phyloP scores from a whole-genome alignment of 2,888 invertebrate species.

The Diploptera punctata region DNA sequence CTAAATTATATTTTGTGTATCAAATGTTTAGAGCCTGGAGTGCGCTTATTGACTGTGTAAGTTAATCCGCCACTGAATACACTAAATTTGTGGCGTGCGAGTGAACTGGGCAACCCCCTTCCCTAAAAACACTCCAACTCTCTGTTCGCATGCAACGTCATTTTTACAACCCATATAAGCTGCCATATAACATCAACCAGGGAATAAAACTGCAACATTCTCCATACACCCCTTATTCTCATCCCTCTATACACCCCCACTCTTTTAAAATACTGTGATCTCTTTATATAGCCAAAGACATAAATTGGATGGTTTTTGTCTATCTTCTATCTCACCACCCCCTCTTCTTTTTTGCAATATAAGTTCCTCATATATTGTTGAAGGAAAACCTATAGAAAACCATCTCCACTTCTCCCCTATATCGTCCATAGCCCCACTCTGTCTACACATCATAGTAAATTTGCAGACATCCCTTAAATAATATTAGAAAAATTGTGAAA shows the following conservation, averaged over 20 bases:
- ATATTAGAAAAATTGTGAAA: slow-evolving; percentile 10
- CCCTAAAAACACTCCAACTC: background rate
- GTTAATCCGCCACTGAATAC: no score
- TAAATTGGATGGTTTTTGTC: slow-evolving; percentile 22
- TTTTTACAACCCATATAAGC: slow-evolving; percentile 11
- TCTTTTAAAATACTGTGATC: slow-evolving; percentile 15
- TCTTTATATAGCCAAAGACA: slow-evolving; percentile 27
- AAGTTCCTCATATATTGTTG: slow-evolving; percentile 11
- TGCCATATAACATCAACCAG: background rate
- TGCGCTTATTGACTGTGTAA: no score
- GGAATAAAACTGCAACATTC: background rate
- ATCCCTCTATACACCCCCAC: background rate
- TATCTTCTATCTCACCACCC: background rate
- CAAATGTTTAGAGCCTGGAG: no score
- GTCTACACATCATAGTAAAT: slow-evolving; percentile 19
- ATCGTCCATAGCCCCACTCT: background rate
- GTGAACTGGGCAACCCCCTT: background rate
- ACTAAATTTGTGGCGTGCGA: no score
- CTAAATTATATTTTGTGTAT: no score
- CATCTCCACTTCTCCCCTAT: background rate
- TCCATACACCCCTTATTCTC: background rate
- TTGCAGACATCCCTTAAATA: slow-evolving; percentile 16
- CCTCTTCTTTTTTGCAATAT: background rate
- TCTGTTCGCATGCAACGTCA: background rate
- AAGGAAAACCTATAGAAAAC: background rate